A percentile compares a stretch with the other conserved stretches of the same genome.
phyloP scores from a whole-genome alignment of 2,113 vertebrate genomes.

The Ellobius talpinus region DNA sequence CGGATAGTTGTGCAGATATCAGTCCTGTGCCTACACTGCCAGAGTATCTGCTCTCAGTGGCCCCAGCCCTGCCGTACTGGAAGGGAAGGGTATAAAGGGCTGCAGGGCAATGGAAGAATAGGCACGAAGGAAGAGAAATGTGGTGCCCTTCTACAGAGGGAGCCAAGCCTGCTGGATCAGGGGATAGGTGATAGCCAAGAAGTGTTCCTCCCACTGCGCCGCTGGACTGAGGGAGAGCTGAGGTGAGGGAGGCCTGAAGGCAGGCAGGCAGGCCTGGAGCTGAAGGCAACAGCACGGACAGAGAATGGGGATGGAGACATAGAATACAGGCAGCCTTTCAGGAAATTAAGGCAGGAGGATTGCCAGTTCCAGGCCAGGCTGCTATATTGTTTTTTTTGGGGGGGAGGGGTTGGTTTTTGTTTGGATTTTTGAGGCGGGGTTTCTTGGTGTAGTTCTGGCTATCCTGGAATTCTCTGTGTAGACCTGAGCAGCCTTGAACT shows the following conservation, averaged over 20 bases:
- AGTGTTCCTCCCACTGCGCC: accelerated
- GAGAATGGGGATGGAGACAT: not conserved
- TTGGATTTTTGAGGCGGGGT: not conserved
- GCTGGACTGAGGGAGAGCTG: not conserved
- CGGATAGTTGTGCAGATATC: not conserved
- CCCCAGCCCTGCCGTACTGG: not conserved
- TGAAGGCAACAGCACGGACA: not conserved
- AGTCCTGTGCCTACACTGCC: no score
- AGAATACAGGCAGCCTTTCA: not conserved
- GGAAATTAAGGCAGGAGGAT: not conserved
- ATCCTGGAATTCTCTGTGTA: not conserved
- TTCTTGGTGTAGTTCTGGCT: not conserved
- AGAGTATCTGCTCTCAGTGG: not conserved
- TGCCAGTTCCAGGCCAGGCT: not conserved
- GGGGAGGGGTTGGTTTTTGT: not conserved
- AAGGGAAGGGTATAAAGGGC: not conserved
- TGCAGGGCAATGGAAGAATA: not conserved
- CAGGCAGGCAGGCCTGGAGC: not conserved
- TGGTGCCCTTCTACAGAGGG: not conserved
- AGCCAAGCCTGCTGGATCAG: not conserved
- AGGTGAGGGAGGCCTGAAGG: not conserved
- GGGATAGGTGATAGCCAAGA: not conserved
- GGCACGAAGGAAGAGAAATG: not conserved
- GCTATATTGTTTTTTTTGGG: not conserved
- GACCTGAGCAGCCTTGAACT: not conserved